These are phyloP conservation scores for Coenonympha glycerion DNA, from an alignment of 2,888 invertebrate species.

Conservation along the genomic window DNA sequence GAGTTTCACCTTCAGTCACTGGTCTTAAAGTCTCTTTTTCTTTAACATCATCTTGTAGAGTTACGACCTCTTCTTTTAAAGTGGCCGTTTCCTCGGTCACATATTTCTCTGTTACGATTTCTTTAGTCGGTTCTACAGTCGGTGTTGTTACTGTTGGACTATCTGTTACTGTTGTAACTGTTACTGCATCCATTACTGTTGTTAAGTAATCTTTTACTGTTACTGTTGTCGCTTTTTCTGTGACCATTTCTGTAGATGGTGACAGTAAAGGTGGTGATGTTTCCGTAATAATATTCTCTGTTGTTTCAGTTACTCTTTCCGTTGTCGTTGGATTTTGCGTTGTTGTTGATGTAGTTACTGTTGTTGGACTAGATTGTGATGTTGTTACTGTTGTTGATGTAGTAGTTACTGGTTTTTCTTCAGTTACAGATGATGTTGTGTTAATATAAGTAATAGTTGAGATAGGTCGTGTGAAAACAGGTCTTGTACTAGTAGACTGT, in stretches of 20 bases:
- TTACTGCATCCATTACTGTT: neutral
- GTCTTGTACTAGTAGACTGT: conserved; percentile 59
- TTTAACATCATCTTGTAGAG: conserved; percentile 32
- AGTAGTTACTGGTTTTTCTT: conserved; percentile 36
- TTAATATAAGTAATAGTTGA: conserved; percentile 61
- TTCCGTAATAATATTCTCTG: conserved; percentile 26
- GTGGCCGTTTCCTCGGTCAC: conserved; percentile 31
- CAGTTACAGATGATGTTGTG: conserved; percentile 39
- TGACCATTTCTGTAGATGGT: conserved; percentile 32
- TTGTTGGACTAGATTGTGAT: conserved; percentile 33
- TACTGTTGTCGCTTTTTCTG: conserved; percentile 23
- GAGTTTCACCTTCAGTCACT: conserved; percentile 38
- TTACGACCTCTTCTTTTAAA: conserved; percentile 33
- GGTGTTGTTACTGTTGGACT: conserved; percentile 21
- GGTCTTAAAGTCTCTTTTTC: conserved; percentile 43
- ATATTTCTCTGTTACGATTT: conserved; percentile 16
- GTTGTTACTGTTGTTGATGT: conserved; percentile 32
- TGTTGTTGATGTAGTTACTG: conserved; percentile 34
- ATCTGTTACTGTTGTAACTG: conserved; percentile 14
- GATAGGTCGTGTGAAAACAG: conserved; percentile 52
- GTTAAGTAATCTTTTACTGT: conserved; percentile 30
- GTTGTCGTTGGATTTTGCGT: conserved; percentile 21
- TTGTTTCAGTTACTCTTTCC: conserved; percentile 24
- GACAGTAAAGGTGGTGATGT: conserved; percentile 8
- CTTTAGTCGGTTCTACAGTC: conserved; percentile 21